Conservation (phyloP, 2,888 invertebrate genomes). For the Oithona nana region DNA sequence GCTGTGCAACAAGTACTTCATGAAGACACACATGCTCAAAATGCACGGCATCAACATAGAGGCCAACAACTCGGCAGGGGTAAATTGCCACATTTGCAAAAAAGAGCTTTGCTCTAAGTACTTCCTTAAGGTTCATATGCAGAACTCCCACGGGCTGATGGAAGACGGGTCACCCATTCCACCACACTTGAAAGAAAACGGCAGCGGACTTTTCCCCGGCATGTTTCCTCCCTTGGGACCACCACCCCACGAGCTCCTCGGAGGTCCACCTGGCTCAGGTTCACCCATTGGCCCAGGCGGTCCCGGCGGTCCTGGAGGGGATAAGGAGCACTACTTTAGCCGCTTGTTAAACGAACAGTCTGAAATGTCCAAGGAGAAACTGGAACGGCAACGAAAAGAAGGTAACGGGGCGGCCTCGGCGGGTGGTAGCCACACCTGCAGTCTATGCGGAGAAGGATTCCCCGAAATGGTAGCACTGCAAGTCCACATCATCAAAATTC, state of each 20-base stretch:
- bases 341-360: constrained; percentile 74
- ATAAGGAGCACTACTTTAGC: constrained; percentile 20
- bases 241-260: constrained; percentile 34
- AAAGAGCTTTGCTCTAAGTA: constrained; percentile 96
- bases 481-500: constrained; percentile 32
- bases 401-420: constrained; percentile 18
- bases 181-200: constrained; percentile 1
- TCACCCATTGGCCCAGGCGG: too few species aligned
- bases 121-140: constrained; percentile 88
- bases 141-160: constrained; percentile 89
- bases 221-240: constrained; percentile 22
- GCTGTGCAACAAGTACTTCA: constrained; percentile 97
- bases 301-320: constrained; percentile 16
- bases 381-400: constrained; percentile 34
- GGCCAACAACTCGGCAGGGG: constrained; percentile 51
- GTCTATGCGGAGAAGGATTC: constrained; percentile 29
- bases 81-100: constrained; percentile 91
- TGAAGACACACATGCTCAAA: constrained; percentile 97
- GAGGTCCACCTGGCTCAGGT: constrained; percentile 19
- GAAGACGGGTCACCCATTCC: constrained; percentile 42
- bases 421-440: constrained; percentile 24
- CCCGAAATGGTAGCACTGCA: constrained; percentile 24
- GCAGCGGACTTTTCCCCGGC: constrained; percentile 11
- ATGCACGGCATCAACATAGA: constrained; percentile 93
- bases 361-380: constrained; percentile 40